A percentile compares a stretch with the other conserved stretches of the same genome.
phyloP scores from a whole-genome alignment of 2,113 vertebrate species.

The Microtus richardsoni region DNA sequence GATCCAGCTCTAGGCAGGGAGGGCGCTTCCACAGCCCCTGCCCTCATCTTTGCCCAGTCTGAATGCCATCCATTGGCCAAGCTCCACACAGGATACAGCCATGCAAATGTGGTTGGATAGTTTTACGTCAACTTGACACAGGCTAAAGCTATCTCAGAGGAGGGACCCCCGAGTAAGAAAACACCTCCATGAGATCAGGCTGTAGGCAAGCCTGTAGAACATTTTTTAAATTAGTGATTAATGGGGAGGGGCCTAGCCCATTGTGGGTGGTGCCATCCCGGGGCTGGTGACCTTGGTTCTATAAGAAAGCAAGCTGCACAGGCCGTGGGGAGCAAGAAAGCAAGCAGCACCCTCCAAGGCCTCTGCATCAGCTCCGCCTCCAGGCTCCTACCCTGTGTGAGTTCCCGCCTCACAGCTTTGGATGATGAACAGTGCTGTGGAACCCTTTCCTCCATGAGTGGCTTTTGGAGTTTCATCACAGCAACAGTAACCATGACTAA shows the following conservation, averaged over 20 bases:
- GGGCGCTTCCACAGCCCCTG: no score
- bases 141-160: neutral
- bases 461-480: neutral
- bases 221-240: neutral
- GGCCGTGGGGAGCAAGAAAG: neutral
- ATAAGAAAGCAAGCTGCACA: neutral
- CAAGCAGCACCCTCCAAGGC: neutral
- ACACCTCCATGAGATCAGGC: neutral
- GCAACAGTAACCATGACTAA: neutral
- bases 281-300: neutral
- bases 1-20: neutral
- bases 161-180: neutral
- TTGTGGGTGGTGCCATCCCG: neutral
- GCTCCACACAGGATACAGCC: neutral
- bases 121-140: neutral
- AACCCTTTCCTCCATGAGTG: neutral
- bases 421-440: neutral
- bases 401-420: neutral
- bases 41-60: neutral
- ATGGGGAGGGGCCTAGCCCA: neutral
- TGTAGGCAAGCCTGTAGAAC: neutral
- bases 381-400: neutral
- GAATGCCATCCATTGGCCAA: rapidly evolving
- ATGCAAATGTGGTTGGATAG: neutral
- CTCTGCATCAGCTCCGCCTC: neutral